These are phyloP conservation scores for Dendrocopos noguchii DNA, from an alignment of 2,113 vertebrate genomes.

Conservation along the genomic window DNA sequence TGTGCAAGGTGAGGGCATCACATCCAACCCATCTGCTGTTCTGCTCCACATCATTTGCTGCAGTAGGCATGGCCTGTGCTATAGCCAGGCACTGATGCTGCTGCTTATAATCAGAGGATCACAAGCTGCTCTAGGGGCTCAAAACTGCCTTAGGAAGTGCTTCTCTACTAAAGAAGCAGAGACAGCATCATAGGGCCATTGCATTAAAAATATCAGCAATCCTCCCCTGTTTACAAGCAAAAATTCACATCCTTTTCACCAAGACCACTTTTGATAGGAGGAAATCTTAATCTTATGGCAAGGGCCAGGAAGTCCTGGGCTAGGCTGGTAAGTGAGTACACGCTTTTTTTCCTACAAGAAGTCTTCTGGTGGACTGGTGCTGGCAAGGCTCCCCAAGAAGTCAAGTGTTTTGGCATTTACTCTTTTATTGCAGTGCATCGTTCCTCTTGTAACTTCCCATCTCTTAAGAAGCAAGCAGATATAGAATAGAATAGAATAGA, in stretches of 20 bases:
- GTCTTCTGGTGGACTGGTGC: background rate
- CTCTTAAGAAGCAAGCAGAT: slow-evolving; percentile 11
- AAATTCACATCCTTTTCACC: background rate
- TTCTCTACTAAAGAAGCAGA: background rate
- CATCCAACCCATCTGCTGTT: background rate
- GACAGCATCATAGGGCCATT: background rate
- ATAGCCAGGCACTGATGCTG: background rate
- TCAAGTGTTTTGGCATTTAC: background rate
- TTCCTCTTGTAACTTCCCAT: slow-evolving; percentile 14
- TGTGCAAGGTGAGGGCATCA: accelerated
- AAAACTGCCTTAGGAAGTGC: background rate
- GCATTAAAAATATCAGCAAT: background rate
- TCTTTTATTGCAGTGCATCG: background rate
- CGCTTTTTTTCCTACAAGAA: background rate
- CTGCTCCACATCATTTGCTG: background rate
- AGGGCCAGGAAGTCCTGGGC: background rate
- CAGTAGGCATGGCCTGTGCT: background rate
- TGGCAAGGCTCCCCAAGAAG: background rate
- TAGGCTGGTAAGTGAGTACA: background rate
- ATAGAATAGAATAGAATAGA: too few relatives aligned
- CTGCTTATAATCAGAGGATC: accelerated
- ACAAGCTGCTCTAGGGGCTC: background rate
- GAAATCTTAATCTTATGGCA: background rate
- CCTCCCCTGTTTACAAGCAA: background rate
- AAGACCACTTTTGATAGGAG: background rate